phyloP scores from a whole-genome alignment of 2,888 invertebrate genomes.

The Diarsia mendica region DNA sequence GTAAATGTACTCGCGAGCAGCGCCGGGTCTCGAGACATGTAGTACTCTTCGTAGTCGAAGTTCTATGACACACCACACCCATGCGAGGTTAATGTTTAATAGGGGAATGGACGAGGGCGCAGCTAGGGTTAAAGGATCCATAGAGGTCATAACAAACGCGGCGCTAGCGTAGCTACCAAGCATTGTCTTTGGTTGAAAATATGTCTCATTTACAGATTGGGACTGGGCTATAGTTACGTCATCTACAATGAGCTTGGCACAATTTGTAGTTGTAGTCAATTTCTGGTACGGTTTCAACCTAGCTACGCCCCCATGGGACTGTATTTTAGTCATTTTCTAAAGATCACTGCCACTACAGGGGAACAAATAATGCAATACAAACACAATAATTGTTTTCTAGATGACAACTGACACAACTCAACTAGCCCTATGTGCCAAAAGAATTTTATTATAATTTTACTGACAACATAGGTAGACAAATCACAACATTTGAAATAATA shows the following conservation, averaged over 20 bases:
- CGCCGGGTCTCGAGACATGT: conserved; percentile 98
- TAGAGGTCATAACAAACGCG: neutral
- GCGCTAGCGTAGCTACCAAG: neutral
- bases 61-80: conserved; percentile 91
- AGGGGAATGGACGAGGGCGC: conserved; percentile 26
- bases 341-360: conserved; percentile 3
- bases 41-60: conserved; percentile 98
- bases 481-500: neutral
- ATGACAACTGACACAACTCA: conserved; percentile 13
- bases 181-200: neutral
- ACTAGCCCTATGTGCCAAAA: neutral
- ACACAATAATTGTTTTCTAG: neutral
- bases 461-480: conserved; percentile 17
- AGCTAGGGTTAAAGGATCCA: conserved; percentile 27
- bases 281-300: conserved; percentile 8
- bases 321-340: conserved; percentile 13
- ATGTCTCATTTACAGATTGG: neutral
- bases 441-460: neutral
- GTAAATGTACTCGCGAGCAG: conserved; percentile 98
- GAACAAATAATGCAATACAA: neutral
- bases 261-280: too few relatives aligned
- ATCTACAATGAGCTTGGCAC: neutral
- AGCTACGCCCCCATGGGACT: conserved; percentile 10
- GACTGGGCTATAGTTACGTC: neutral
- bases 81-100: conserved; percentile 75